phyloP scores from a whole-genome alignment of 1,140 invertebrate genomes.

The Cotesia vestalis region DNA sequence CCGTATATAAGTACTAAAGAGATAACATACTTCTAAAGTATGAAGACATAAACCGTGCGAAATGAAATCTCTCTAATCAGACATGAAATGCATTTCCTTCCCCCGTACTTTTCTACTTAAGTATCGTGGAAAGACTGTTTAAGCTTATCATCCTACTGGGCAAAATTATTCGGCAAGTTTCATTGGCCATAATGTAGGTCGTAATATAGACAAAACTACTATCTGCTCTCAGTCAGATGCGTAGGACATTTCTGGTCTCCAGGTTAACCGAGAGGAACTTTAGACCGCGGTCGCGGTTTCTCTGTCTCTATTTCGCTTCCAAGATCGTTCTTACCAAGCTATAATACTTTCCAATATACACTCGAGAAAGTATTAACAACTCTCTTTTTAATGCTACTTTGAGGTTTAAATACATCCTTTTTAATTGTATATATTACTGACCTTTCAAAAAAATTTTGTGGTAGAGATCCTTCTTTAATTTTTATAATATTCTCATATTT shows the following conservation, averaged over 20 bases:
- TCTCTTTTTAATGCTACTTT: too few species aligned
- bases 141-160: slow-evolving; percentile 9
- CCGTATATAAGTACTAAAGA: neutral
- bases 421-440: too few species aligned
- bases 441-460: neutral
- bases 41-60: neutral
- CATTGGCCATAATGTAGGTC: neutral
- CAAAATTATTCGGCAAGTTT: neutral
- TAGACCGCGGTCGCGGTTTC: neutral
- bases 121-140: neutral
- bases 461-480: too few species aligned
- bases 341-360: neutral
- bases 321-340: neutral
- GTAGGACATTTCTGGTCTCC: slow-evolving; percentile 1
- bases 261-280: slow-evolving; percentile 23
- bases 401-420: too few species aligned
- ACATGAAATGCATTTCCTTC: slow-evolving; percentile 10
- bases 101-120: neutral
- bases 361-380: too few species aligned
- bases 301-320: neutral
- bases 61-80: slow-evolving; percentile 2
- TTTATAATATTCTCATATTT: too few species aligned
- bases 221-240: neutral
- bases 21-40: neutral
- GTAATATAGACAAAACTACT: slow-evolving; percentile 8